Evolutionary conservation across 2,888 invertebrate genomes (phyloP).

Genomic region (Acanthoscelides obtectus): DNA sequence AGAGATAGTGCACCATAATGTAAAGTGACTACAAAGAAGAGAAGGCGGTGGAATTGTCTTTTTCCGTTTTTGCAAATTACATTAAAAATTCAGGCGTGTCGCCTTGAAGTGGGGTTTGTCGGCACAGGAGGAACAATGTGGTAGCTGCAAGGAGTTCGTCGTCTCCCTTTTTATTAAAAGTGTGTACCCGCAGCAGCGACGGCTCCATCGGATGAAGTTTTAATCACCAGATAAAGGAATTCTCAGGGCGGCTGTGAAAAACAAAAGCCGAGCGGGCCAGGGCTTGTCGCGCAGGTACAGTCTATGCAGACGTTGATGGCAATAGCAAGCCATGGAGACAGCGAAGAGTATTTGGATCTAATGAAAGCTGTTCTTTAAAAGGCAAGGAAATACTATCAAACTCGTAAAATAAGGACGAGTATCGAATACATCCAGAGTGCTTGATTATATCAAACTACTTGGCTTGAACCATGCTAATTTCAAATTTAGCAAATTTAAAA

Average conservation of each 20-base stretch:
- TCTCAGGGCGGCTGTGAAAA: conserved; percentile 46
- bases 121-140: conserved; percentile 36
- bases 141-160: conserved; percentile 13
- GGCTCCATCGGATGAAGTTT: conserved; percentile 50
- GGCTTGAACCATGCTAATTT: too few species aligned
- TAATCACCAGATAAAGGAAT: conserved; percentile 50
- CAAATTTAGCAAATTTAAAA: too few species aligned
- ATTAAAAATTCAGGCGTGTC: conserved; percentile 41
- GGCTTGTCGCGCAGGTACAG: not conserved
- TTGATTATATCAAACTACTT: too few species aligned
- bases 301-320: not conserved
- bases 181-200: conserved; percentile 42
- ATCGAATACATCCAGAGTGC: too few species aligned
- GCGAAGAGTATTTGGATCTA: too few species aligned
- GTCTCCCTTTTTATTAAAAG: conserved; percentile 43
- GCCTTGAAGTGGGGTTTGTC: conserved; percentile 25
- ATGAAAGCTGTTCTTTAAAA: too few species aligned
- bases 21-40: not conserved
- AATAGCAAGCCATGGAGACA: not conserved
- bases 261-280: conserved; percentile 34
- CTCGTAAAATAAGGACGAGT: too few species aligned
- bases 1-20: too few species aligned
- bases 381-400: too few species aligned
- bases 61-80: conserved; percentile 41
- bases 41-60: conserved; percentile 15